phyloP scores from a whole-genome alignment of 2,797 vertebrate genomes.

The Echiichthys vipera region DNA sequence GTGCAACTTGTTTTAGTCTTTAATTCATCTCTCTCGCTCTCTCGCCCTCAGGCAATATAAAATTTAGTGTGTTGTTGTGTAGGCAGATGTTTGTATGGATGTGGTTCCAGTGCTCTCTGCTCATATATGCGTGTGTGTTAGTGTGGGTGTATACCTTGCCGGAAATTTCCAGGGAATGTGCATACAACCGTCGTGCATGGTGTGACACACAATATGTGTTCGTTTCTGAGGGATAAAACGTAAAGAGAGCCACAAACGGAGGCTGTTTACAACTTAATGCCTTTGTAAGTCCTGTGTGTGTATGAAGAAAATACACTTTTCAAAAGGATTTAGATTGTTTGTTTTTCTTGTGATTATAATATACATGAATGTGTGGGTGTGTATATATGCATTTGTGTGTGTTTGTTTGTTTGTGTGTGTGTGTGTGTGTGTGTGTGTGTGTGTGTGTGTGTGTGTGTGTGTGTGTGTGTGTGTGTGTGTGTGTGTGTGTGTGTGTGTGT shows the following conservation, averaged over 20 bases:
- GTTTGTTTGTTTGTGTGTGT: not conserved
- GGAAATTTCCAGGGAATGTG: slow-evolving; percentile 28
- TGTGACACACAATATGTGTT: not conserved
- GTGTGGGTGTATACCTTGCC: slow-evolving; percentile 40
- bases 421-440: not conserved
- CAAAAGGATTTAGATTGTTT: not conserved
- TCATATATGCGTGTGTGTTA: not conserved
- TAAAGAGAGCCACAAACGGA: not conserved
- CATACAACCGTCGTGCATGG: slow-evolving; percentile 1
- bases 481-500: not conserved
- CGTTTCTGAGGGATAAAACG: not conserved
- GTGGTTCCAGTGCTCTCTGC: slow-evolving; percentile 14
- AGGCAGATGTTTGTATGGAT: slow-evolving; percentile 40
- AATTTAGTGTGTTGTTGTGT: slow-evolving; percentile 43
- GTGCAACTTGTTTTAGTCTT: no score
- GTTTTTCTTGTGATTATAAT: not conserved
- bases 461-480: not conserved
- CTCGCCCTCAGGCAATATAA: slow-evolving; percentile 5
- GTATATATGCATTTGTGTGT: not conserved
- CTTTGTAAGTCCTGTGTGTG: not conserved
- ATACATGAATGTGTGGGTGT: not conserved
- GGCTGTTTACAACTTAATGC: slow-evolving; percentile 10
- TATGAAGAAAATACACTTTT: not conserved
- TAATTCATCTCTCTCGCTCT: not conserved
- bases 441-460: not conserved